phyloP scores from a whole-genome alignment of 1,140 invertebrate species.

The Steinernema khuongi region DNA sequence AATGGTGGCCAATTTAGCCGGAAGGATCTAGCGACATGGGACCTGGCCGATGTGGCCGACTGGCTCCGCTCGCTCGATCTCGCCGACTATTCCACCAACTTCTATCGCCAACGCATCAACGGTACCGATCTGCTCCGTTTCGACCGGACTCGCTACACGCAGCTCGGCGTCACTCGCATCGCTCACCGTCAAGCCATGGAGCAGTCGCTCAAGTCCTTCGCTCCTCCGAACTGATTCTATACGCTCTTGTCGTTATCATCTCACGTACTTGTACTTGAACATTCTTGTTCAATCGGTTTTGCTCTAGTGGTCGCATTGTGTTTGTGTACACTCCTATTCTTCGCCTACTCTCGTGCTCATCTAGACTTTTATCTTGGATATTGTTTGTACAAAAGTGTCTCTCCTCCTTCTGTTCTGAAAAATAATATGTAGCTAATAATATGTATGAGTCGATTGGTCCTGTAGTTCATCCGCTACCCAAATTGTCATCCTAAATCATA shows the following conservation, averaged over 20 bases:
- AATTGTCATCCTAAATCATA: not conserved
- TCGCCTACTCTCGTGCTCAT: slow-evolving; percentile 5
- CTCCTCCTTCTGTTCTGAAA: too few relatives aligned
- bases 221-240: slow-evolving; percentile 14
- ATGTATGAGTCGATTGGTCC: too few relatives aligned
- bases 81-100: slow-evolving; percentile 63
- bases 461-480: not conserved
- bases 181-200: slow-evolving; percentile 65
- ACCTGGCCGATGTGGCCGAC: slow-evolving; percentile 61
- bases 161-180: slow-evolving; percentile 64
- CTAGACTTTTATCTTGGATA: not conserved
- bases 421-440: too few relatives aligned
- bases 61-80: slow-evolving; percentile 63
- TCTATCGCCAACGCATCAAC: slow-evolving; percentile 61
- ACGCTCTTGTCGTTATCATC: not conserved
- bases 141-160: slow-evolving; percentile 63
- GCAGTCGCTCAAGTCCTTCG: slow-evolving; percentile 28
- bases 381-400: slow-evolving; percentile 10
- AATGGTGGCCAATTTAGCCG: slow-evolving; percentile 30
- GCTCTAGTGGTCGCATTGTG: not conserved
- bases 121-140: slow-evolving; percentile 62
- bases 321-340: not conserved
- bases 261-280: not conserved
- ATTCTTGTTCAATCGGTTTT: too few relatives aligned
- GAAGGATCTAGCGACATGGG: slow-evolving; percentile 62